Evolutionary conservation across 2,888 invertebrate genomes (phyloP).

Genomic region (Lasioglossum lativentre): DNA sequence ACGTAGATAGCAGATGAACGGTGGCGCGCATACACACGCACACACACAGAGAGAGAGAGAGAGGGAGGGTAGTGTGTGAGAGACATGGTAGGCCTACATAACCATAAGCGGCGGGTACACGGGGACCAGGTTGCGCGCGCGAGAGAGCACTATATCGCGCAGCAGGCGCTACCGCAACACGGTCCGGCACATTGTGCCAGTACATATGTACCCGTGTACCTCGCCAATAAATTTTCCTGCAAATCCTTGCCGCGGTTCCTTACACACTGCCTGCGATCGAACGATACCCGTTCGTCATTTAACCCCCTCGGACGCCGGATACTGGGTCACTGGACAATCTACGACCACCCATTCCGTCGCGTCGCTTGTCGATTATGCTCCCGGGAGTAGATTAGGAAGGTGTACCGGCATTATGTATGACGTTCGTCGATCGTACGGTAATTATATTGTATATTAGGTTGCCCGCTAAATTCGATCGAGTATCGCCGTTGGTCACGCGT

Average conservation of each 20-base stretch:
- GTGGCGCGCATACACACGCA: constrained; percentile 31
- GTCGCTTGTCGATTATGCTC: constrained; percentile 14
- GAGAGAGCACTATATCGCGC: constrained; percentile 67
- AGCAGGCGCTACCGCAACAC: constrained; percentile 78
- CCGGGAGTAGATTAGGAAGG: constrained; percentile 14
- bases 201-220: constrained; percentile 67
- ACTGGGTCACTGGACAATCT: constrained; percentile 21
- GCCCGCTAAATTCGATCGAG: background rate
- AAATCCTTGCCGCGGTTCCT: constrained; percentile 67
- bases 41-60: background rate
- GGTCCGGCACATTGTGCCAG: constrained; percentile 72
- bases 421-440: background rate
- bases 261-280: constrained; percentile 35
- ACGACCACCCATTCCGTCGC: constrained; percentile 7
- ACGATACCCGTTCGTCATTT: constrained; percentile 14
- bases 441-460: background rate
- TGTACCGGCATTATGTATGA: constrained; percentile 12
- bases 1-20: constrained; percentile 65
- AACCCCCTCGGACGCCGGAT: constrained; percentile 12
- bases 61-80: background rate
- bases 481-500: background rate
- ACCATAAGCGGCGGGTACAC: constrained; percentile 70
- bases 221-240: constrained; percentile 74
- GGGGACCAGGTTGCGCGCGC: constrained; percentile 55
- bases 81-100: constrained; percentile 65